Evolutionary conservation across 2,888 invertebrate genomes (phyloP), one percentile per base, ranked within the genome.

Genomic region (Drosophila heteroneura): DNA sequence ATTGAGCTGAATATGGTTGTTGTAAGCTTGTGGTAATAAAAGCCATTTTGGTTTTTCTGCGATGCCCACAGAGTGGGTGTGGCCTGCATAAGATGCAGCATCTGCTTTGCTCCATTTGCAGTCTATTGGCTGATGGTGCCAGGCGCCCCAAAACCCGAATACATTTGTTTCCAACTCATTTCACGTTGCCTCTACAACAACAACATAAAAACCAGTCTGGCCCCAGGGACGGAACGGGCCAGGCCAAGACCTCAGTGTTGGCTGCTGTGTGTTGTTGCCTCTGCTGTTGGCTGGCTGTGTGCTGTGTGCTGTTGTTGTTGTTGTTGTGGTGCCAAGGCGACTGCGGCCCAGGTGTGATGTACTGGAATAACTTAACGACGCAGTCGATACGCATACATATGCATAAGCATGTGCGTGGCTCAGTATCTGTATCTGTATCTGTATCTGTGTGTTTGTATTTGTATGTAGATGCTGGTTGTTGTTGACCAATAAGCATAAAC

Each of bases 401-500:
- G 68, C 76, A 82, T 82, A 60, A 51, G 54, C 47, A 33, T 65
- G 69, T 73, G 72, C 71, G 65, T 68, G 68, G 35, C 33, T 32
- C 30, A 39, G 22, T 28, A n/a, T 37, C 44, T 35, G 59, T 70
- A 58, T 60, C 62, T 32, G 60, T 54, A 58, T 28, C 19, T 35
- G 30, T 53, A 32, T 61, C 53, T 47, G 37, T 61, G 44, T 22
- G 41, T 12, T 14, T 14, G 30, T 62, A 52, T 68, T 62, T 77
- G 28, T 70, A 81, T 85, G 88, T 71, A 69, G 75, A 75, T 81
- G 71, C 65, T 73, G 61, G 53, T 41, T 67, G 90, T 70, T 77
- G 81, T 81, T 89, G 87, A 89, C 87, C 87, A 88, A 88, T 88
- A 91, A 88, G 87, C 87, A 91, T 89, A 89, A 91, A 91, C 87